Percentiles rank a stretch among this genome's conserved stretches.
These are phyloP conservation scores for Cardinalis cardinalis DNA, from an alignment of 2,113 vertebrate genomes.

Conservation along the genomic window DNA sequence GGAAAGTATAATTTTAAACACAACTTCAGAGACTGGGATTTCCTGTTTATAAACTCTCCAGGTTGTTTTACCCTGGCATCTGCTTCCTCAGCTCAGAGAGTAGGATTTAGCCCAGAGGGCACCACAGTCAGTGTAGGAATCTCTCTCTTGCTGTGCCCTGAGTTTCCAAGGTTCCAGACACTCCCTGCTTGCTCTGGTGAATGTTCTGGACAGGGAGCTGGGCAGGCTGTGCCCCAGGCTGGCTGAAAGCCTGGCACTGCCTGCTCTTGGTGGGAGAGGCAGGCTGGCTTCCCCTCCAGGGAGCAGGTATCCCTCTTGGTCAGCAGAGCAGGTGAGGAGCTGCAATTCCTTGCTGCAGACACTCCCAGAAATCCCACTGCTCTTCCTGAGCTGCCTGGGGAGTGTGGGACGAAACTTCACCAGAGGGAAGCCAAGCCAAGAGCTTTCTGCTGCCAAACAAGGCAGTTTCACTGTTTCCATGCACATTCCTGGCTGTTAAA, in stretches of 20 bases:
- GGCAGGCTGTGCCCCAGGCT: background rate
- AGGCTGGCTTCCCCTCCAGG: background rate
- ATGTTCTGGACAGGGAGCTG: background rate
- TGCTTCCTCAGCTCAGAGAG: background rate
- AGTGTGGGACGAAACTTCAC: background rate
- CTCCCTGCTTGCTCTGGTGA: accelerated
- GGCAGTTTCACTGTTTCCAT: background rate
- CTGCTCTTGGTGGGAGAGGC: background rate
- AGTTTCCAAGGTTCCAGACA: background rate
- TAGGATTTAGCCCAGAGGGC: background rate
- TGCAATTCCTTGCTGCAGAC: background rate
- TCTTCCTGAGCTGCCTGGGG: background rate
- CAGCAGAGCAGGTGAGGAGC: background rate
- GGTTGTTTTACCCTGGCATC: background rate
- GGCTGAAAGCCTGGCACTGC: background rate
- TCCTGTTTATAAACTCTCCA: background rate
- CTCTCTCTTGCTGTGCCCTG: accelerated
- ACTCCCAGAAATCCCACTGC: background rate
- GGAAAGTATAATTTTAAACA: background rate
- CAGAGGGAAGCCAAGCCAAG: background rate
- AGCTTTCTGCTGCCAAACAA: background rate
- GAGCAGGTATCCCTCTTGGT: background rate
- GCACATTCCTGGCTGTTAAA: background rate
- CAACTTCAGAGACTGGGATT: background rate
- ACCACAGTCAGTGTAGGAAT: accelerated